Base-by-base conservation (phyloP, 2,888 invertebrate species). In the Platycheirus rosarum region DNA sequence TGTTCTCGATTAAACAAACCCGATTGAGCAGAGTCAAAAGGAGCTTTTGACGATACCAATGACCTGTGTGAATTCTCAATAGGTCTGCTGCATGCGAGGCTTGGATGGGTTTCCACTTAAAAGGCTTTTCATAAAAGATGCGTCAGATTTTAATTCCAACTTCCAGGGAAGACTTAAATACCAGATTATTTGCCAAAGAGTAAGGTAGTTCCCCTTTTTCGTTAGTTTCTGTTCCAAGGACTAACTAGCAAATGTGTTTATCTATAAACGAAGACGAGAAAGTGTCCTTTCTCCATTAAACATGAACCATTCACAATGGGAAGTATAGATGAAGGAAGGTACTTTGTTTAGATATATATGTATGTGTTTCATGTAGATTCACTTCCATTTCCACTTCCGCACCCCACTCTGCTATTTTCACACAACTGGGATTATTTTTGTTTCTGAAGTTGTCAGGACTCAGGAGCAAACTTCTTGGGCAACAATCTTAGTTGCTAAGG, bases 401-500 rank as follows among this genome's bases (percentile, higher is more conserved):
- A 23, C 6, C 23, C 23, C 23, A 4, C 6, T 23, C 35, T 37
- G n/a, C 55, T 11, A 55, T 35, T 37, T 14, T 55, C 13, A n/a
- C 20, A 55, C 13, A 9, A 0, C 9, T 26, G 2, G 32, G 23
- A 53, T 53, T 63, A 62, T 71, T 71, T 62, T 51, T 63, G 62
- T 60, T 71, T 44, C 35, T 51, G 46, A 11, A 13, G 63, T 44
- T 49, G 48, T 32, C 29, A 48, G 29, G 26, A 42, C 37, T 32
- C 29, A 48, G 29, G 26, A 42, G 16, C 14, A 44, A 13, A 7
- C 13, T 49, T 18, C 29, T 49, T 18, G 26, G 13, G 26, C 26
- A 49, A 40, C 51, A 51, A 32, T 49, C 23, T 29, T 11, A 44
- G 55, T 46, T 32, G 26, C 53, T 13, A 55, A 23, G 53, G 46